Percentiles rank a stretch among this genome's conserved stretches.
Conservation (phyloP, 2,797 vertebrate genomes). For the Furcifer pardalis region DNA sequence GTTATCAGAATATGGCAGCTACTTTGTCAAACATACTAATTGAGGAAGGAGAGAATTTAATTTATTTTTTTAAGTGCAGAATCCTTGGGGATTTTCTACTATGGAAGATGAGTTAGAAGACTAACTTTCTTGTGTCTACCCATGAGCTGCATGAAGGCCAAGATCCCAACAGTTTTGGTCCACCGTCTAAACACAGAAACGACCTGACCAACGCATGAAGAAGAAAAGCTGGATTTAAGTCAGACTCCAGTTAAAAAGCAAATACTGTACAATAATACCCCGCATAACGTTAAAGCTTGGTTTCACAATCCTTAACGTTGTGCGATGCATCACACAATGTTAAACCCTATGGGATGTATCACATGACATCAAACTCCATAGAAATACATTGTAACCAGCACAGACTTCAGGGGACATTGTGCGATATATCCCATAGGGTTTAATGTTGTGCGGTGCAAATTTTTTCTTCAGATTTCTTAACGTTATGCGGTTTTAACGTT, state of each 20-base stretch:
- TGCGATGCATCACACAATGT: too few relatives aligned
- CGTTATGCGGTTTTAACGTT: too few relatives aligned
- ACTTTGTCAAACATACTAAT: constrained; percentile 18
- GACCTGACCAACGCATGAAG: not conserved
- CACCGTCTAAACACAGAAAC: not conserved
- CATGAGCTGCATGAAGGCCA: not conserved
- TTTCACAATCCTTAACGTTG: too few relatives aligned
- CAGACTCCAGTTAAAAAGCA: not conserved
- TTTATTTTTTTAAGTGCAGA: not conserved
- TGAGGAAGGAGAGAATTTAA: constrained; percentile 27
- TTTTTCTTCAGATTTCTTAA: too few relatives aligned
- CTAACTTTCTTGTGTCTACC: not conserved
- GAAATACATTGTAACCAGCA: too few relatives aligned
- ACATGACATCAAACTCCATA: too few relatives aligned
- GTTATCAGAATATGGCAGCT: constrained; percentile 15
- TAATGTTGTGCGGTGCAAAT: too few relatives aligned
- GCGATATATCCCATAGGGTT: too few relatives aligned
- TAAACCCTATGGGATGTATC: too few relatives aligned
- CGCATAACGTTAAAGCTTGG: too few relatives aligned
- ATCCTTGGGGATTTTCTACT: not conserved
- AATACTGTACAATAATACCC: too few relatives aligned
- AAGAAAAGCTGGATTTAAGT: not conserved
- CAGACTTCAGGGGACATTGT: too few relatives aligned
- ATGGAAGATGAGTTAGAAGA: not conserved
- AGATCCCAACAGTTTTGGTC: not conserved